These are phyloP conservation scores for Phoronis australis DNA, from an alignment of 2,888 invertebrate genomes.

Conservation along the genomic window DNA sequence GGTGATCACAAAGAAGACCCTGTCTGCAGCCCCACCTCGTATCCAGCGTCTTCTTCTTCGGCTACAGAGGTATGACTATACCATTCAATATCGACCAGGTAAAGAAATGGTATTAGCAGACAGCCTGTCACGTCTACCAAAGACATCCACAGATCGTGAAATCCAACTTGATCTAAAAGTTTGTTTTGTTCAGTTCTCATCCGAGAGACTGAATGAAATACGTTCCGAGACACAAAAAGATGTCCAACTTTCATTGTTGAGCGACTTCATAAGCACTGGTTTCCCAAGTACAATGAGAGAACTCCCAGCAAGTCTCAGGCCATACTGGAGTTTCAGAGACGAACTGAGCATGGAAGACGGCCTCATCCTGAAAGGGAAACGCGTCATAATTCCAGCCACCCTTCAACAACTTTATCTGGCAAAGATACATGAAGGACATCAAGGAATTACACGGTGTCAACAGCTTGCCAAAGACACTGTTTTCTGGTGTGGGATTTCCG, in stretches of 20 bases:
- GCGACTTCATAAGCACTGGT: slow-evolving; percentile 5
- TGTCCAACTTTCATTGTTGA: slow-evolving; percentile 6
- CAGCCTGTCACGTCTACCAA: slow-evolving; percentile 12
- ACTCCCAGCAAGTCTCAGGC: slow-evolving; percentile 2
- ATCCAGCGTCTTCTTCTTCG: slow-evolving; percentile 13
- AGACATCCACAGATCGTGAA: too few species aligned
- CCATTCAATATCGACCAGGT: slow-evolving; percentile 11
- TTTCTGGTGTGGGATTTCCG: too few species aligned
- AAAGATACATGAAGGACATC: slow-evolving; percentile 9
- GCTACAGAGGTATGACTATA: slow-evolving; percentile 14
- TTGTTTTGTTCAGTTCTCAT: not conserved
- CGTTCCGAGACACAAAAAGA: slow-evolving; percentile 1
- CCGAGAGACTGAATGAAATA: slow-evolving; percentile 1
- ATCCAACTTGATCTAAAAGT: too few species aligned
- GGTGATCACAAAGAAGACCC: slow-evolving; percentile 7
- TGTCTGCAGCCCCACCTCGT: slow-evolving; percentile 8
- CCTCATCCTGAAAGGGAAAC: slow-evolving; percentile 11
- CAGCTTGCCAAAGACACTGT: too few species aligned
- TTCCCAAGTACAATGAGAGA: slow-evolving; percentile 7
- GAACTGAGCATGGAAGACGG: slow-evolving; percentile 10
- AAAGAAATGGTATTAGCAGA: slow-evolving; percentile 14
- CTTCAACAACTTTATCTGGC: slow-evolving; percentile 5
- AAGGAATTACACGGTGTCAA: too few species aligned
- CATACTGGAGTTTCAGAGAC: slow-evolving; percentile 12
- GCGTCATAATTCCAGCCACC: slow-evolving; percentile 6